Conservation (phyloP, 2,797 vertebrate species). For the Coregonus suidteri region DNA sequence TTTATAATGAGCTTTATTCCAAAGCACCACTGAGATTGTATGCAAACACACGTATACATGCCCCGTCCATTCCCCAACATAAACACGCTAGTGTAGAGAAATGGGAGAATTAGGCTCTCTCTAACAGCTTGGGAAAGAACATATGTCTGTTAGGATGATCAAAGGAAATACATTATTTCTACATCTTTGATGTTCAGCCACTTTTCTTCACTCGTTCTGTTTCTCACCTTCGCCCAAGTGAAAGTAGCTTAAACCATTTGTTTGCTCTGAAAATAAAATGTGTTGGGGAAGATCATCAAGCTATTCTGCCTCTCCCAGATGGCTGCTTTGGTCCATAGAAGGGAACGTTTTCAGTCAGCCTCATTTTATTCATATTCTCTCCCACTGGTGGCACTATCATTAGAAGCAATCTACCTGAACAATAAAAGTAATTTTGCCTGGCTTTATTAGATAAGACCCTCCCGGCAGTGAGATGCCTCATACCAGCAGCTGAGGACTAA, state of each 20-base stretch:
- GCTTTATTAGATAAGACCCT: constrained; percentile 59
- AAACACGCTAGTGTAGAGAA: too few relatives aligned
- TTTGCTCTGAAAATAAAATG: constrained; percentile 44
- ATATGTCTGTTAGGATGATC: constrained; percentile 41
- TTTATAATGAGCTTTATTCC: background rate
- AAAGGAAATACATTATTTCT: constrained; percentile 46
- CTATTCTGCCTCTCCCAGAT: constrained; percentile 47
- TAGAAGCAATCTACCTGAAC: constrained; percentile 61
- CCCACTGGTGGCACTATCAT: constrained; percentile 43
- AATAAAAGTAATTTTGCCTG: constrained; percentile 58
- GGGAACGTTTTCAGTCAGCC: constrained; percentile 33
- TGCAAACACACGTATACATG: too few relatives aligned
- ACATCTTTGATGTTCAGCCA: constrained; percentile 43
- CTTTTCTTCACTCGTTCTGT: constrained; percentile 2
- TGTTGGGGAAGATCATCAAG: constrained; percentile 49
- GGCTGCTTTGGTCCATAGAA: constrained; percentile 44
- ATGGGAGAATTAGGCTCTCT: too few relatives aligned
- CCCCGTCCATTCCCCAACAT: background rate
- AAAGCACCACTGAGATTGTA: too few relatives aligned
- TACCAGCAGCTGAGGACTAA: constrained; percentile 45
- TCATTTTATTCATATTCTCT: constrained; percentile 55
- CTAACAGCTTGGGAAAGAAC: constrained; percentile 16
- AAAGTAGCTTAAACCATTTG: constrained; percentile 45
- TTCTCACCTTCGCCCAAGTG: constrained; percentile 12
- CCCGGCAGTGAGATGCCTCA: constrained; percentile 13